Base-by-base conservation (phyloP, 64 coral and sea anemone genomes). In the Pocillopora verrucosa region DNA sequence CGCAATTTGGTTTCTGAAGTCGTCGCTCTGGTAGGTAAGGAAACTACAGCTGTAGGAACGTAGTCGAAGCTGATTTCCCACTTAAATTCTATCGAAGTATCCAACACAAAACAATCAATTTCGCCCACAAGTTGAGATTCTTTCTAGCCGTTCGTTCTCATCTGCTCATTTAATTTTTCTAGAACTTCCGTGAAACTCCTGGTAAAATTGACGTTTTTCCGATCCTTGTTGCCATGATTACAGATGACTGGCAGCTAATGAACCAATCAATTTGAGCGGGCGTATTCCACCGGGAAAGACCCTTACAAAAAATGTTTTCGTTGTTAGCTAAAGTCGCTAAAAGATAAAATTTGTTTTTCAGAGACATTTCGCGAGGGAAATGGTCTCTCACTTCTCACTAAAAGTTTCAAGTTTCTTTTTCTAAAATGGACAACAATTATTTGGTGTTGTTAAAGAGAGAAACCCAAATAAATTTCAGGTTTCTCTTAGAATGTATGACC, bases 101-200 rank as follows among this genome's bases (percentile, higher is more conserved):
- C 37, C 15, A 72, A 13, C 36, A 65, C 37, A 51, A 30, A 83
- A 38, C 22, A 7, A 63, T 38, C 11, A 45, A 83, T 67, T 67
- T 45, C 24, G 34, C 36, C 80, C 15, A 11, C 60, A 36, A 36
- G 60, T 14, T 35, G 64, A 63, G 11, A 20, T 19, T 51, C 41
- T 51, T 51, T 51, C 7, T 51, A 24, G 2, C n/a, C 16, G 64
- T 34, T 61, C 51, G 35, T 51, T 1, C 20, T 17, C 25, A 15
- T 61, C 59, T 30, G 61, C 61, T 65, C 11, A 56, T 84, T 84
- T 38, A 30, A 30, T 30, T 7, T 51, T 51, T 72, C 82, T 30
- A 51, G 38, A 85, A 85, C 63, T 85, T 85, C 82, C 65, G 51
- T 45, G 65, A 70, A 85, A 56, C 61, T 57, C 82, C 77, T 51